Percentiles rank a stretch among this genome's conserved stretches.
These are phyloP conservation scores for Lymantria monacha DNA, from an alignment of 2,888 invertebrate genomes.

Conservation along the genomic window DNA sequence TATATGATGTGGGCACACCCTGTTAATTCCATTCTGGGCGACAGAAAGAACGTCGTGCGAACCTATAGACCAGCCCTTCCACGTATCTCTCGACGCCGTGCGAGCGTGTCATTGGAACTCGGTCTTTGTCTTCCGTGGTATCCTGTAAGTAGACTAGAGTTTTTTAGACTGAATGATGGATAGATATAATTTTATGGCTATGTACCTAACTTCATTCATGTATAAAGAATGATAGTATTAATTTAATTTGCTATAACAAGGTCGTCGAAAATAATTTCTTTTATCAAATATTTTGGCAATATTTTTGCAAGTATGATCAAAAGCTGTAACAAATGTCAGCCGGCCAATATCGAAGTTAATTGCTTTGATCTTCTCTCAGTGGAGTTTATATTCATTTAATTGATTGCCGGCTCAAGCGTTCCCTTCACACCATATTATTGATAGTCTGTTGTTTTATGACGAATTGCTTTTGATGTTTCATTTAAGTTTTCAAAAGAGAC, in stretches of 20 bases:
- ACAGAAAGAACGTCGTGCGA: too few relatives aligned
- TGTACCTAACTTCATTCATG: background rate
- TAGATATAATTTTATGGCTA: too few relatives aligned
- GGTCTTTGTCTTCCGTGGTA: too few relatives aligned
- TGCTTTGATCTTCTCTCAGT: constrained; percentile 19
- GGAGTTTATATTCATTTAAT: constrained; percentile 19
- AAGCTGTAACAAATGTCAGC: constrained; percentile 3
- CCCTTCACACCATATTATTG: background rate
- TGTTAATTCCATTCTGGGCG: too few relatives aligned
- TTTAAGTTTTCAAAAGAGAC: background rate
- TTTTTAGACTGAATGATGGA: too few relatives aligned
- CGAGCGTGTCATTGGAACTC: too few relatives aligned
- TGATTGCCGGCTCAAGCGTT: constrained; percentile 19
- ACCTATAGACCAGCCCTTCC: too few relatives aligned
- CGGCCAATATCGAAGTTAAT: constrained; percentile 15
- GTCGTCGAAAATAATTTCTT: background rate
- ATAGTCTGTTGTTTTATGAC: background rate
- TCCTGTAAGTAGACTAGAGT: too few relatives aligned
- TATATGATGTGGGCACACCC: too few relatives aligned
- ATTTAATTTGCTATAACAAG: background rate
- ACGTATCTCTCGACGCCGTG: too few relatives aligned
- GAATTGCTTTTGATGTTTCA: background rate
- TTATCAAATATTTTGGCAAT: constrained; percentile 1
- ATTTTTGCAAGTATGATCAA: constrained; percentile 12
- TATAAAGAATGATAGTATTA: background rate